Percentiles rank a stretch among this genome's conserved stretches.
These are phyloP conservation scores for Torymus auratus DNA, from an alignment of 2,888 invertebrate species.

Conservation along the genomic window DNA sequence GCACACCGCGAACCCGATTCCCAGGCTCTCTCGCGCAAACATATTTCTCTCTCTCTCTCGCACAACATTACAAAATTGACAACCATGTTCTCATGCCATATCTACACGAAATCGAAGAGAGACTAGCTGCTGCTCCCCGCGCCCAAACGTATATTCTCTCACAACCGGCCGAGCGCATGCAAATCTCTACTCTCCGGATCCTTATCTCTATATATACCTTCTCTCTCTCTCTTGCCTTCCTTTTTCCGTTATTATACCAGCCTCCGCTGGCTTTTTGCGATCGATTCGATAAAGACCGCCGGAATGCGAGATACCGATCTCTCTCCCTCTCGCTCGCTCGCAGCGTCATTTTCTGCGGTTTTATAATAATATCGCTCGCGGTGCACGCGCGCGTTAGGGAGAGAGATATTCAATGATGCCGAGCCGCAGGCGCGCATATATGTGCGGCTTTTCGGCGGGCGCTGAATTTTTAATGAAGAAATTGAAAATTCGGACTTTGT, in stretches of 20 bases:
- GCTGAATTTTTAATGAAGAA: too few species aligned
- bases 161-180: too few species aligned
- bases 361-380: slow-evolving; percentile 33
- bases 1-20: too few species aligned
- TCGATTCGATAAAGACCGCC: slow-evolving; percentile 37
- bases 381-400: neutral
- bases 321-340: neutral
- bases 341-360: slow-evolving; percentile 52
- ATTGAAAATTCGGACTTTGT: too few species aligned
- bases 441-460: too few species aligned
- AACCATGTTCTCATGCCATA: too few species aligned
- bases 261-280: neutral
- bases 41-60: too few species aligned
- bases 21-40: too few species aligned
- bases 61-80: too few species aligned
- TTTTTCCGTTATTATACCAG: neutral
- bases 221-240: neutral
- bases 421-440: neutral
- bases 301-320: slow-evolving; percentile 54
- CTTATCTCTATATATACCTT: neutral
- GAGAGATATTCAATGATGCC: slow-evolving; percentile 18
- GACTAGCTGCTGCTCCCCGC: too few species aligned
- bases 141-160: too few species aligned
- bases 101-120: too few species aligned
- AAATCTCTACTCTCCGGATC: slow-evolving; percentile 57